phyloP scores from a whole-genome alignment of 2,113 vertebrate genomes.

The Campylomormyrus tamandua region DNA sequence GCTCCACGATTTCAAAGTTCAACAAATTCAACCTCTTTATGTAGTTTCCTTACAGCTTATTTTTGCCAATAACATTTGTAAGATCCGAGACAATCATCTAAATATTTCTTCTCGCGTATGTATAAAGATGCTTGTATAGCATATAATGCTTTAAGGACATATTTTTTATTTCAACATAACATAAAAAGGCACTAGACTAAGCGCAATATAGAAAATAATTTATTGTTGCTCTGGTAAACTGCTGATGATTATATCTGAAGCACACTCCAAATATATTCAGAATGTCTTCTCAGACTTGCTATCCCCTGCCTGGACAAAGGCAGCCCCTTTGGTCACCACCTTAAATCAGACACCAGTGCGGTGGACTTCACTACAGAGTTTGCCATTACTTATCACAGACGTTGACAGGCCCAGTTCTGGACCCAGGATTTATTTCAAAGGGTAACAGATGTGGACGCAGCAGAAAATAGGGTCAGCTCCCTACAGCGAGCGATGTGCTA shows the following conservation, averaged over 20 bases:
- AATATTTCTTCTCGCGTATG: neutral
- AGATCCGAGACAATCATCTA: neutral
- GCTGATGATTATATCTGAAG: neutral
- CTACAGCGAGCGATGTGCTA: neutral
- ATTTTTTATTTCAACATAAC: neutral
- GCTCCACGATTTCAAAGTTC: neutral
- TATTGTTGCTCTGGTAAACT: neutral
- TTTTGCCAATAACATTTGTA: neutral
- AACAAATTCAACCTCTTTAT: neutral
- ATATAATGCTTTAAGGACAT: neutral
- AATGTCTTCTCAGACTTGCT: neutral
- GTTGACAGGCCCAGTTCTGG: constrained; percentile 9
- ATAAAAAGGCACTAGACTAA: neutral
- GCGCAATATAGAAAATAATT: neutral
- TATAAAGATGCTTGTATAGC: neutral
- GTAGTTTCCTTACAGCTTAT: neutral
- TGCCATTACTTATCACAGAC: constrained; percentile 1
- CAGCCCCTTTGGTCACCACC: neutral
- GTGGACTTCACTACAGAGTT: neutral
- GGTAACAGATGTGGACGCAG: constrained; percentile 10
- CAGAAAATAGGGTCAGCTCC: constrained; percentile 2
- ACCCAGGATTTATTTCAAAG: constrained; percentile 8
- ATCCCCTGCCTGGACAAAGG: neutral
- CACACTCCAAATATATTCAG: neutral
- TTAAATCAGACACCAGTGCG: neutral